Evolutionary conservation across 2,888 invertebrate genomes (phyloP).

Genomic region (Drosophila nigricruria): DNA sequence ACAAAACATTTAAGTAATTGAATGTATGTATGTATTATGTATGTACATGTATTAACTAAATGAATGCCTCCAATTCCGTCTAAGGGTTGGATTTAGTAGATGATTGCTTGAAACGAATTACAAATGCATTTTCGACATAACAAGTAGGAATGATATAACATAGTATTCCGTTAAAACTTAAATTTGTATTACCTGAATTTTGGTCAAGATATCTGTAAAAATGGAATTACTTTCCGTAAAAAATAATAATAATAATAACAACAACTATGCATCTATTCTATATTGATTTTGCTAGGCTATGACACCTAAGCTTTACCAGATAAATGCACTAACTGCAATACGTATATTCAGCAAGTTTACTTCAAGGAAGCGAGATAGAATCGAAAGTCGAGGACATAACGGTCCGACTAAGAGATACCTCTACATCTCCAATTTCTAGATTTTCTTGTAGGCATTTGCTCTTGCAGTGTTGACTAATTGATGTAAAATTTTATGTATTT

Average conservation of each 20-base stretch:
- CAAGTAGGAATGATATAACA: slow-evolving; percentile 3
- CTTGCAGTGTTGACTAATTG: no score
- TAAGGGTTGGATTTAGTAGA: neutral
- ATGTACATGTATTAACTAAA: neutral
- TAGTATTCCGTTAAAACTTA: neutral
- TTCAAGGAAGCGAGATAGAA: neutral
- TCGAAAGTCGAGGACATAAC: no score
- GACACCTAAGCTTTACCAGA: no score
- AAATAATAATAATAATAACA: slow-evolving; percentile 3
- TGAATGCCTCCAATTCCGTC: neutral
- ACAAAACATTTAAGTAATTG: neutral
- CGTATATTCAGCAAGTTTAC: neutral
- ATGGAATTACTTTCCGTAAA: slow-evolving; percentile 11
- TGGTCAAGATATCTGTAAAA: slow-evolving; percentile 9
- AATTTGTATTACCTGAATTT: slow-evolving; percentile 3
- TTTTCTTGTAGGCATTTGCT: neutral
- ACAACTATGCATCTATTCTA: neutral
- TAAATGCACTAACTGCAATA: neutral
- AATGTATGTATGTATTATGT: neutral
- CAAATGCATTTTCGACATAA: slow-evolving; percentile 1
- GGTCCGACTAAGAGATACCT: neutral
- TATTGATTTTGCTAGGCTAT: neutral
- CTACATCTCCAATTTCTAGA: neutral
- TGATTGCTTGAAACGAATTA: slow-evolving; percentile 2
- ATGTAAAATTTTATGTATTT: neutral